Evolutionary conservation across 2,113 vertebrate species (phyloP), one percentile per base, ranked within the genome.

Genomic region (Hippocampus zosterae): DNA sequence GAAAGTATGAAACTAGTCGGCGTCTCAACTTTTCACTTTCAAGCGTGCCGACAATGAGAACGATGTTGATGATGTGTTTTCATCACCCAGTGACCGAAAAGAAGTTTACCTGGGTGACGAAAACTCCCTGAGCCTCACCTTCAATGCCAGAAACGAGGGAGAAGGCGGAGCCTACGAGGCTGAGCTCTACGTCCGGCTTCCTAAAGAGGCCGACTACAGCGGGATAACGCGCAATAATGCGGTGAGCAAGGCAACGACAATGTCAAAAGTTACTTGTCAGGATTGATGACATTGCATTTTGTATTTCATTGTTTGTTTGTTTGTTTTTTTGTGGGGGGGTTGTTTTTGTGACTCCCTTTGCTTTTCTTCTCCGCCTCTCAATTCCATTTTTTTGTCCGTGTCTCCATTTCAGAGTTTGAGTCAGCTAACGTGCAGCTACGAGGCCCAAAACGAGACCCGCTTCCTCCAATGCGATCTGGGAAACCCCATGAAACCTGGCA

Each of bases 111-210:
- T 95, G 48, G 94, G 93, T 0, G 93, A 93, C 53, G 93, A 93
- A 70, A 94, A 95, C 48, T 52, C 90, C 0, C 37, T 95, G 75
- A 92, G 91, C 50, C 84, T 95, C 53, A 90, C 88, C 16, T 94
- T 95, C 84, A 91, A 92, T 0, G 94, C 94, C 62, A 80, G 85
- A 78, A 95, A 95, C 4, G 79, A 90, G 48, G 94, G 94, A 11
- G 94, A 95, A 74, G 94, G 94, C 0, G 94, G 94, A 0, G 94
- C 94, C 6, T 95, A 95, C 0, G 94, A 95, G 72, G 93, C 94
- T 0, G 94, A 95, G 79, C 92, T 95, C 7, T 87, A 91, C 0
- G 92, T 94, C 68, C 82, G 79, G 0, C 86, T 93, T 15, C 94
- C 94, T 15, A 78, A 89, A 0, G 93, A 94, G 79, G 93, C 92